Evolutionary conservation across 2,113 vertebrate genomes (phyloP).

Genomic region (Dermatemys mawii): DNA sequence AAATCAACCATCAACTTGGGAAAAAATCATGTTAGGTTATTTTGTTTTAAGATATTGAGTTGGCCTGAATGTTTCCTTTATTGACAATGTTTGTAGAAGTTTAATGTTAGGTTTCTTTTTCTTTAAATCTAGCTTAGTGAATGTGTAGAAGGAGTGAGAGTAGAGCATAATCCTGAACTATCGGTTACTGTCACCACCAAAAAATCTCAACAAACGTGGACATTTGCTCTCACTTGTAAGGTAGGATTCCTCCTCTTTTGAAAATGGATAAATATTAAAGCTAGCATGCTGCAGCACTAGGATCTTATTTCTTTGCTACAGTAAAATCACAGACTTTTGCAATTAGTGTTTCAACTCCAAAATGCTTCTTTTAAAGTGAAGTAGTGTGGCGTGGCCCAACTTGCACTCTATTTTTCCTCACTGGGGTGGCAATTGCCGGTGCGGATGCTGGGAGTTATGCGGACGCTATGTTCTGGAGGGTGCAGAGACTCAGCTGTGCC

Average conservation of each 20-base stretch:
- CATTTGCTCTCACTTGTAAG: slow-evolving; percentile 96
- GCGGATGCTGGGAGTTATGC: not conserved
- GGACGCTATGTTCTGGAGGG: not conserved
- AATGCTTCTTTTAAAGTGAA: not conserved
- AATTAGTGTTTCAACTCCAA: not conserved
- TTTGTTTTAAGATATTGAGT: not conserved
- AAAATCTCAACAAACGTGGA: slow-evolving; percentile 95
- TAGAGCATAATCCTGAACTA: slow-evolving; percentile 92
- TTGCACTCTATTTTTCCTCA: not conserved
- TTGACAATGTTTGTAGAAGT: not conserved
- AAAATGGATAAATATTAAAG: not conserved
- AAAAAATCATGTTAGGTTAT: not conserved
- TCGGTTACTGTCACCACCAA: slow-evolving; percentile 96
- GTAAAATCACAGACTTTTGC: not conserved
- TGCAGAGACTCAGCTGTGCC: not conserved
- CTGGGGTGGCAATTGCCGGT: not conserved
- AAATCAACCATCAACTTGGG: not conserved
- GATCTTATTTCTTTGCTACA: not conserved
- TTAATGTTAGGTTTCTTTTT: slow-evolving; percentile 32
- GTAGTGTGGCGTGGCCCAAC: not conserved
- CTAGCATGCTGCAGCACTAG: not conserved
- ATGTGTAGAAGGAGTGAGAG: slow-evolving; percentile 92
- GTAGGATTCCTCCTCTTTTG: slow-evolving; percentile 76
- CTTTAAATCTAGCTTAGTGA: slow-evolving; percentile 89
- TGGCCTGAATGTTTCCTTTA: not conserved